phyloP scores from a whole-genome alignment of 2,797 vertebrate species.

The Chrosomus eos region DNA sequence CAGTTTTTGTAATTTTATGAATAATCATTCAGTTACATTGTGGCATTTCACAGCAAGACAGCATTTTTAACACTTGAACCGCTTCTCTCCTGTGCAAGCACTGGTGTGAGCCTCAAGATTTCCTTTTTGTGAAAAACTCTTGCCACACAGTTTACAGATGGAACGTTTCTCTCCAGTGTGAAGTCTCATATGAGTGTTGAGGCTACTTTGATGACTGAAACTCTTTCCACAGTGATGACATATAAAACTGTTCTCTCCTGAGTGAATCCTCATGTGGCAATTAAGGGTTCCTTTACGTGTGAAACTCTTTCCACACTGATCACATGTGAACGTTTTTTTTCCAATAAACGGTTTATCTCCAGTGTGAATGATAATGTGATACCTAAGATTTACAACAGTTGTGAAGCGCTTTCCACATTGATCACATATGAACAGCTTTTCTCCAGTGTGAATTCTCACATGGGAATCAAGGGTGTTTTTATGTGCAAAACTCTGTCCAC shows the following conservation, averaged over 20 bases:
- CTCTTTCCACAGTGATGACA: not conserved
- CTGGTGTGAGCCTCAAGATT: not conserved
- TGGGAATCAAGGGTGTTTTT: not conserved
- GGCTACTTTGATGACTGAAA: not conserved
- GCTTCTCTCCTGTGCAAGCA: no score
- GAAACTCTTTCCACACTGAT: not conserved
- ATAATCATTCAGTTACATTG: no score
- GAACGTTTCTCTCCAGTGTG: not conserved
- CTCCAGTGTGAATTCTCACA: not conserved
- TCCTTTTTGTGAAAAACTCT: not conserved
- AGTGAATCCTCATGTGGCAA: not conserved
- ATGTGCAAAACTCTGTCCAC: not conserved
- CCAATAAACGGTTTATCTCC: not conserved
- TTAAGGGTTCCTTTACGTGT: not conserved
- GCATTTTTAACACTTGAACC: no score
- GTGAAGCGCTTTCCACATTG: not conserved
- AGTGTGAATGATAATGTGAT: not conserved
- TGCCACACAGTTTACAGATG: not conserved
- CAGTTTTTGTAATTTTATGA: no score
- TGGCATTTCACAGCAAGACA: no score
- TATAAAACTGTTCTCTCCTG: not conserved
- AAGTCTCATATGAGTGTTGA: not conserved
- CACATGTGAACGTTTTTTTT: not conserved
- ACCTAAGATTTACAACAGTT: not conserved
- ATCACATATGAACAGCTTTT: not conserved